Conservation (phyloP, 2,113 vertebrate species). For the Onychostoma macrolepis region DNA sequence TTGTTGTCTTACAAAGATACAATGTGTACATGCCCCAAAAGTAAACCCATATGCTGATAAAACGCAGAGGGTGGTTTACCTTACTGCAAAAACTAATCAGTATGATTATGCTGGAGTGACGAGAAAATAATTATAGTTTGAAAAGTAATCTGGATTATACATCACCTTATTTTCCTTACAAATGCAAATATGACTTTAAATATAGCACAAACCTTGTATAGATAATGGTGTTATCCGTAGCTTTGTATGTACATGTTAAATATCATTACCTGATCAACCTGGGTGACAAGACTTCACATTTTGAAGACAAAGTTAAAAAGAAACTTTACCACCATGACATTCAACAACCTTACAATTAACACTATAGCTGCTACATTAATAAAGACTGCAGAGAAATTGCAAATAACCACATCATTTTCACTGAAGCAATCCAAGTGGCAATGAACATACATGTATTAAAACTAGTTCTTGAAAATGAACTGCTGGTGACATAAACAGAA, state of each 20-base stretch:
- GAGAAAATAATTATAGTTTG: background rate
- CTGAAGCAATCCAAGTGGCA: background rate
- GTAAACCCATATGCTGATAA: conserved; percentile 11
- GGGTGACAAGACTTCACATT: conserved; percentile 10
- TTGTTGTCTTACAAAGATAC: no score
- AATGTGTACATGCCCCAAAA: conserved; percentile 33
- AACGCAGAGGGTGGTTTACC: background rate
- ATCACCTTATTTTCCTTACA: background rate
- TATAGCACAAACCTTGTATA: background rate
- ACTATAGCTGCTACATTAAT: conserved; percentile 21
- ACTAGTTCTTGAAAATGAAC: conserved; percentile 12
- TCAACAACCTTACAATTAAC: background rate
- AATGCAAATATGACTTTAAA: background rate
- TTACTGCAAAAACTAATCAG: background rate
- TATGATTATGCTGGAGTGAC: background rate
- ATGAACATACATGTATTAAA: conserved; percentile 2
- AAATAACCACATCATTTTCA: background rate
- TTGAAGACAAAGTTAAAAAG: conserved; percentile 1
- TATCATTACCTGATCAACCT: conserved; percentile 2
- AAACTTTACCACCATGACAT: background rate
- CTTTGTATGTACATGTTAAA: conserved; percentile 28
- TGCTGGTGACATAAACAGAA: background rate
- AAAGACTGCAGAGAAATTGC: background rate
- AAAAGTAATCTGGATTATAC: background rate
- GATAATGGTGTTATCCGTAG: background rate